These are phyloP conservation scores for Hypotaenidia philippensis DNA, from an alignment of 2,797 vertebrate genomes.

Conservation along the genomic window DNA sequence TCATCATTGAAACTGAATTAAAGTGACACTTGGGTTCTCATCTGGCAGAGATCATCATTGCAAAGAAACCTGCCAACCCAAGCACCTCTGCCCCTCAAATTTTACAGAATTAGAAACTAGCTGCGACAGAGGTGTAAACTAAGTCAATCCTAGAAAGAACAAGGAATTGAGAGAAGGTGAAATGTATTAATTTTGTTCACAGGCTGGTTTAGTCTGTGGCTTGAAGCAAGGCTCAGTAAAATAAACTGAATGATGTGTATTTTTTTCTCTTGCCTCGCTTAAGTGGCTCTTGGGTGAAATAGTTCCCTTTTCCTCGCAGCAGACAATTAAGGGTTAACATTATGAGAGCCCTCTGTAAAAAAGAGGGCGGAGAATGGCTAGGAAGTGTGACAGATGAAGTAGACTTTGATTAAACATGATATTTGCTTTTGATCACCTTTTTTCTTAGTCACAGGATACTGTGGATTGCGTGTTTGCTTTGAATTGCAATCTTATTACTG, in stretches of 20 bases:
- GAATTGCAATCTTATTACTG: not conserved
- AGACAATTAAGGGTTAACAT: not conserved
- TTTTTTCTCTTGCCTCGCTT: not conserved
- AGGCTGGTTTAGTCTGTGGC: not conserved
- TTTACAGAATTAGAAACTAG: not conserved
- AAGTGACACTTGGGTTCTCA: not conserved
- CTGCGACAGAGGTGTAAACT: not conserved
- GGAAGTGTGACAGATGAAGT: not conserved
- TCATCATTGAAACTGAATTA: not conserved
- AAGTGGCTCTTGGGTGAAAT: not conserved
- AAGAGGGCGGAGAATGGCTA: not conserved
- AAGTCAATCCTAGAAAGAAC: not conserved
- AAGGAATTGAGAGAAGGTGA: not conserved
- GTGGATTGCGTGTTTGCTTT: not conserved
- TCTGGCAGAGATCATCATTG: not conserved
- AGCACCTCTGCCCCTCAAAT: not conserved
- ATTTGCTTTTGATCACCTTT: slow-evolving; percentile 30
- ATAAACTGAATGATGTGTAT: not conserved
- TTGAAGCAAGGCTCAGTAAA: slow-evolving; percentile 1
- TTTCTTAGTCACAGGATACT: slow-evolving; percentile 15
- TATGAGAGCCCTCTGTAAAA: not conserved
- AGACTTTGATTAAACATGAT: not conserved
- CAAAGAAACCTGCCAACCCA: not conserved
- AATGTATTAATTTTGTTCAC: not conserved
- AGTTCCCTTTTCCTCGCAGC: not conserved